Evolutionary conservation across 2,113 vertebrate species (phyloP), one percentile per base, ranked within the genome.

Genomic region (Oxyruncus cristatus): DNA sequence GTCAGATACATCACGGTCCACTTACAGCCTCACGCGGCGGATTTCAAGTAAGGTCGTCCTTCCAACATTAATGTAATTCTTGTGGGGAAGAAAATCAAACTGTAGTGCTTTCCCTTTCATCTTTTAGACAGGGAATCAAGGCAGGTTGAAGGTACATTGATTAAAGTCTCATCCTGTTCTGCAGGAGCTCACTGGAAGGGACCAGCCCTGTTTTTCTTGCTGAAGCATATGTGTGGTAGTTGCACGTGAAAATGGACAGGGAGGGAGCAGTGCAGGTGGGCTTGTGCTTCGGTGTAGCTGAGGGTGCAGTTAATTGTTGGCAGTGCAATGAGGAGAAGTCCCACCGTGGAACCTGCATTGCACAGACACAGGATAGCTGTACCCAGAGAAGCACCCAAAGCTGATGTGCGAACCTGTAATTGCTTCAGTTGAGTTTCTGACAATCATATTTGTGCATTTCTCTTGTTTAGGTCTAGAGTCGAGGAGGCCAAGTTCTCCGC

Each of bases 1-100:
- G 13, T 98, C 98, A 4, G 99, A 99, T 86, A 97, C 98, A 5
- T 98, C 98, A 32, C 98, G 98, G 76, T 99, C 98, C 89, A 97
- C 98, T 5, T 98, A 98, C 97, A 99, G 98, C 97, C 97, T 99
- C 95, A 98, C 98, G 1, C 98, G 98, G 62, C 97, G 98, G 50
- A 97, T 99, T 79, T 99, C 99, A 47, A 98, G 99, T 99, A 97
- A 98, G 98, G 77, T 4, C 75, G 0, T 83, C 84, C 75, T 91
- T 70, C 74, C 81, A 76, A 13, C 81, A 6, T 8, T 56, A 56
- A 80, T 47, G 77, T 30, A 22, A 53, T 77, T 88, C 68, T 67
- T 81, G 41, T 35, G 84, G 84, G 90, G 78, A 35, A 65, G 61
- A 73, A 94, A 76, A 83, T 61, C 85, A 80, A 61, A 44, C 52